Evolutionary conservation across 2,797 vertebrate genomes (phyloP).

Genomic region (Todus mexicanus): DNA sequence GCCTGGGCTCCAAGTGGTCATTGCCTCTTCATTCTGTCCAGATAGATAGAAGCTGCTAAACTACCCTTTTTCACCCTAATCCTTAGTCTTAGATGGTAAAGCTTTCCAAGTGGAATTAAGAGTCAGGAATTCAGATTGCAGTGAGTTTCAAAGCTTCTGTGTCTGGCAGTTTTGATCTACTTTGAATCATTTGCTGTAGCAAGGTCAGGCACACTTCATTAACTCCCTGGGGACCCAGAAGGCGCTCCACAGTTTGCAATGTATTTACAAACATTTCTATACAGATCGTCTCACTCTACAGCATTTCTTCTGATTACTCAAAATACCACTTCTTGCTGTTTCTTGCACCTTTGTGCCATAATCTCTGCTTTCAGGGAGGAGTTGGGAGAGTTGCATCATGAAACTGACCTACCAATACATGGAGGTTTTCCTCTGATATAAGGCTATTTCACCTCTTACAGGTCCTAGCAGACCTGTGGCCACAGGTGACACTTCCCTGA

Average conservation of each 20-base stretch:
- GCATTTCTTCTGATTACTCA: neutral
- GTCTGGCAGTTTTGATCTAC: neutral
- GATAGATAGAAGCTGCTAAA: neutral
- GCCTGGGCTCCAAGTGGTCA: neutral
- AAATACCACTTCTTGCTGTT: neutral
- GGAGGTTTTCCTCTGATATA: neutral
- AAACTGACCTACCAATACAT: fast-evolving
- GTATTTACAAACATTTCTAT: neutral
- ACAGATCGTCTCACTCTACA: neutral
- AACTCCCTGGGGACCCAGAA: neutral
- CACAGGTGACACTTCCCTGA: neutral
- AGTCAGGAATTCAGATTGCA: neutral
- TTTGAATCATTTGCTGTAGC: neutral
- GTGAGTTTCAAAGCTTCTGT: neutral
- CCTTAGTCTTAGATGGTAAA: neutral
- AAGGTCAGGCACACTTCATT: neutral
- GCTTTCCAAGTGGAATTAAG: neutral
- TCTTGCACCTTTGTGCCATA: neutral
- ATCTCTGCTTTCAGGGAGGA: neutral
- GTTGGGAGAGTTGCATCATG: neutral
- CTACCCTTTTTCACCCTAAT: neutral
- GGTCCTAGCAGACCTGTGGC: neutral
- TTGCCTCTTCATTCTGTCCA: neutral
- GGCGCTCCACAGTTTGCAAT: fast-evolving
- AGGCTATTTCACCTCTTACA: neutral